A percentile compares a stretch with the other conserved stretches of the same genome.
These are phyloP conservation scores for Sarcophaga carnaria DNA, from an alignment of 2,888 invertebrate genomes.

Conservation along the genomic window DNA sequence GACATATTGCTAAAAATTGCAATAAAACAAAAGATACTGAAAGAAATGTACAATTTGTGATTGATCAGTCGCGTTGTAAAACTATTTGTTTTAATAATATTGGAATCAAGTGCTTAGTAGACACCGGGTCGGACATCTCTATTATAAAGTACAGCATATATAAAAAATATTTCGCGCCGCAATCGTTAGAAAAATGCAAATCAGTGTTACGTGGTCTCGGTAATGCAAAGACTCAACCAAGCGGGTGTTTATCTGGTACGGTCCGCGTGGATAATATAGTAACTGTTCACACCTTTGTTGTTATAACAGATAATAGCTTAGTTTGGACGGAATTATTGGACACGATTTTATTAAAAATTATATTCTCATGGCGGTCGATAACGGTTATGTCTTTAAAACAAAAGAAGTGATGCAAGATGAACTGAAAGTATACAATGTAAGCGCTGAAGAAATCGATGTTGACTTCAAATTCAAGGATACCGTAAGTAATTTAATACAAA, in stretches of 20 bases:
- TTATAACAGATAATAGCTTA: constrained; percentile 24
- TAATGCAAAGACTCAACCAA: constrained; percentile 69
- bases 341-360: constrained; percentile 22
- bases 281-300: constrained; percentile 15
- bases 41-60: constrained; percentile 21
- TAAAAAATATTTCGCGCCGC: constrained; percentile 12
- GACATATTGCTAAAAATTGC: constrained; percentile 22
- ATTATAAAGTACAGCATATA: constrained; percentile 30
- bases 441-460: constrained; percentile 21
- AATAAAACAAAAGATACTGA: background rate
- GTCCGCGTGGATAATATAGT: background rate
- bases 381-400: constrained; percentile 7
- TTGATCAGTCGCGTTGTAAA: constrained; percentile 32
- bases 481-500: constrained; percentile 57
- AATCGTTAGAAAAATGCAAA: background rate
- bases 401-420: background rate
- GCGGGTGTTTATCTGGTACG: constrained; percentile 58
- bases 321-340: constrained; percentile 36
- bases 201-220: constrained; percentile 16
- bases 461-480: constrained; percentile 43
- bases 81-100: constrained; percentile 13
- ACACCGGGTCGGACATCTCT: constrained; percentile 35
- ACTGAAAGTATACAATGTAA: constrained; percentile 28
- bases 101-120: constrained; percentile 35
- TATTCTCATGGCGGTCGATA: constrained; percentile 44